Conservation (phyloP, 2,888 invertebrate genomes). For the Heliconius sara region DNA sequence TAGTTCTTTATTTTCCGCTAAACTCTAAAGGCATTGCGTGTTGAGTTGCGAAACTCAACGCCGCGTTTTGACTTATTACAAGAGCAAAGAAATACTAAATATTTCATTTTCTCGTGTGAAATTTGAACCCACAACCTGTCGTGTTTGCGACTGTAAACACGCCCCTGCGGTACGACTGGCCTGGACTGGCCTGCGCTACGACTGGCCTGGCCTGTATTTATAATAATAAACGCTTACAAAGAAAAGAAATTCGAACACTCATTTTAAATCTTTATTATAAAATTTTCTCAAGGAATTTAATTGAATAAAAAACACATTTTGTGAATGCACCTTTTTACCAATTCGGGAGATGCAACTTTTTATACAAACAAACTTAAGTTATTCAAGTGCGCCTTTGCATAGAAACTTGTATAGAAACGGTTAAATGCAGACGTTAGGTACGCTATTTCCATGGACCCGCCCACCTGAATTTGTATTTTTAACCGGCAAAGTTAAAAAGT, state of each 20-base stretch:
- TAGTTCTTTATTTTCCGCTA: too few species aligned
- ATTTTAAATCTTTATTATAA: neutral
- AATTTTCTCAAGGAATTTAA: slow-evolving; percentile 13
- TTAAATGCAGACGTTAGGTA: slow-evolving; percentile 67
- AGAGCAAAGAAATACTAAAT: too few species aligned
- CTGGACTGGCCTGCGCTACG: too few species aligned
- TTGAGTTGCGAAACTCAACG: too few species aligned
- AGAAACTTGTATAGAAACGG: slow-evolving; percentile 74
- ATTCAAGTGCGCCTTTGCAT: slow-evolving; percentile 79
- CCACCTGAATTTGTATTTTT: slow-evolving; percentile 54
- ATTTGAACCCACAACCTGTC: too few species aligned
- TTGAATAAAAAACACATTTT: slow-evolving; percentile 16
- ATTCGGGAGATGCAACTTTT: slow-evolving; percentile 80
- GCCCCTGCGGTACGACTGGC: too few species aligned
- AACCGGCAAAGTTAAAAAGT: slow-evolving; percentile 49
- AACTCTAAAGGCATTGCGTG: too few species aligned
- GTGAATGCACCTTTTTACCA: slow-evolving; percentile 60
- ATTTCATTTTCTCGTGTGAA: too few species aligned
- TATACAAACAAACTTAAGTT: slow-evolving; percentile 81
- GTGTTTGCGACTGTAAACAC: too few species aligned
- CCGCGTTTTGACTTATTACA: too few species aligned
- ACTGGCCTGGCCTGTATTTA: too few species aligned
- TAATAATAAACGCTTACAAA: neutral
- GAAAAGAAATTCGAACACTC: neutral
- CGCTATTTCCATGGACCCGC: slow-evolving; percentile 43